Base-by-base conservation (phyloP, 2,113 vertebrate species). In the Oenanthe melanoleuca region DNA sequence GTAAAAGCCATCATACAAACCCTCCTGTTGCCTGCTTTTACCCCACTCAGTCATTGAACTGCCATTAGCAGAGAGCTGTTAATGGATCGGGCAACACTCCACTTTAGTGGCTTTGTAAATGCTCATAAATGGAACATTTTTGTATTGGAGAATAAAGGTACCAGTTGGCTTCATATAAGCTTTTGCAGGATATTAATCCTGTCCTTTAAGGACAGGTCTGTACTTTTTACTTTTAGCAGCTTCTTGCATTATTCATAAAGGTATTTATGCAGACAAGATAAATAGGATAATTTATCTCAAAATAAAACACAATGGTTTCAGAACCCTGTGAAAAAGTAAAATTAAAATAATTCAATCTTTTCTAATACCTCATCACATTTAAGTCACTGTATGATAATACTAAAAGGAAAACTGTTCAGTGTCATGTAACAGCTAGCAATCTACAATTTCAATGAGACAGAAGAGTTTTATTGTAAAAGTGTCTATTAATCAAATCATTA, bases 281-380 rank as follows among this genome's bases (percentile, higher is more conserved):
- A 97, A 98, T 94, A 97, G 95, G 77, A 95, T 97, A 93, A 96
- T 97, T 97, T 97, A 93, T 86, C 66, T 95, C 82, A 61, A 97
- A 97, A 96, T 96, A 97, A 97, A 97, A 95, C 64, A 94, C 85
- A 96, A 79, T 83, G 23, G 50, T 63, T 96, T 89, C 80, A 87
- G 72, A 71, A 65, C 18, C 31, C 38, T 79, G 29, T 83, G 60
- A 92, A 94, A 96, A 96, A 96, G 92, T 88, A 73, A 79, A 94
- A 96, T 96, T 96, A 96, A 97, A 97, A 75, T 88, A 90, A 96
- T 75, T 90, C 66, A 80, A 10, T 96, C 74, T 83, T 96, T 96
- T 84, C 70, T 93, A 96, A 97, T 83, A 64, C 38, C 89, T 96
- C 77, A 72, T 74, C 73, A 80, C 88, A 90, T 94, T 93, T 95